These are phyloP conservation scores for Cephus pulcher DNA, from an alignment of 2,888 invertebrate species.

Conservation along the genomic window DNA sequence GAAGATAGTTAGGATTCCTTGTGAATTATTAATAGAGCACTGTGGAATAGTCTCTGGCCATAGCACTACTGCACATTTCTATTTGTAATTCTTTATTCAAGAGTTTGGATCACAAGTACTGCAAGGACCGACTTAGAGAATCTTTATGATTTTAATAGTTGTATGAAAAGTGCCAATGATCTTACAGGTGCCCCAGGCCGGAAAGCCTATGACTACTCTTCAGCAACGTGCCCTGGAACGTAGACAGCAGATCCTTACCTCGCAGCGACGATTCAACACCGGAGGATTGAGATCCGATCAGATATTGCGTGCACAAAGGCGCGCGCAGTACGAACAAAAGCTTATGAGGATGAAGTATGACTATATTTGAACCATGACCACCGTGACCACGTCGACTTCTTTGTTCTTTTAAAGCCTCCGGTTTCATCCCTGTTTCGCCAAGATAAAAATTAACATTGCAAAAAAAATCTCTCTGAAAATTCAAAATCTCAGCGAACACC, in stretches of 20 bases:
- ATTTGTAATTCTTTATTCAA: background rate
- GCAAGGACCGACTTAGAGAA: background rate
- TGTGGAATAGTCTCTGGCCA: background rate
- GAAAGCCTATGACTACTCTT: conserved; percentile 45
- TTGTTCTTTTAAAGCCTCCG: background rate
- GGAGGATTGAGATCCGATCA: conserved; percentile 60
- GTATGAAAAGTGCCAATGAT: background rate
- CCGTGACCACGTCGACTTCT: background rate
- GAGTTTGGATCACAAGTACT: background rate
- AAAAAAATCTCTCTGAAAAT: background rate
- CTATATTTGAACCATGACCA: background rate
- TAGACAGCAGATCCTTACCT: conserved; percentile 52
- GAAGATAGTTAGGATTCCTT: background rate
- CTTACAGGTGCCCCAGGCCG: conserved; percentile 44
- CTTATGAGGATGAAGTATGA: conserved; percentile 60
- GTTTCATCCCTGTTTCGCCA: background rate
- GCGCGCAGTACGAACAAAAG: conserved; percentile 60
- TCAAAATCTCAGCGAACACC: background rate
- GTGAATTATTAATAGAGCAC: background rate
- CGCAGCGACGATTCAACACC: conserved; percentile 52
- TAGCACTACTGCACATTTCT: background rate
- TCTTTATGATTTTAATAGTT: background rate
- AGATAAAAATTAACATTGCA: background rate
- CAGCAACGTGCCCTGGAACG: conserved; percentile 53
- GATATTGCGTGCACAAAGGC: conserved; percentile 58